phyloP scores from a whole-genome alignment of 1,140 invertebrate genomes.

The Lucilia cuprina region DNA sequence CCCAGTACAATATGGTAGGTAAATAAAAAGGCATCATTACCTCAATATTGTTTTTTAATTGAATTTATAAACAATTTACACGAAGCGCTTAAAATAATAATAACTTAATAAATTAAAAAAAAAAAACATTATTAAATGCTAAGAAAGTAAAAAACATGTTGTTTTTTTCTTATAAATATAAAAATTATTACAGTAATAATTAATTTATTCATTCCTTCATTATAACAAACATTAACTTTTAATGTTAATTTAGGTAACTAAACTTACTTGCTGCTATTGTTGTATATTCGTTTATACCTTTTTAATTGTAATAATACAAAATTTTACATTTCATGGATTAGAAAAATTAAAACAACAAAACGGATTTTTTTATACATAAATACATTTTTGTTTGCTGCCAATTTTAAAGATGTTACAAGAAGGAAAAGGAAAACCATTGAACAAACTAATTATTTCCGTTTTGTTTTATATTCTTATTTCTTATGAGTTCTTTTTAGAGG shows the following conservation, averaged over 20 bases:
- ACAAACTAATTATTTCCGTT: not conserved
- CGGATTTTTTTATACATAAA: not conserved
- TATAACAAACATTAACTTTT: not conserved
- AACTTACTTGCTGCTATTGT: not conserved
- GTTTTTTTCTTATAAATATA: not conserved
- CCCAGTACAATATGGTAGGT: not conserved
- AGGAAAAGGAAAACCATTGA: not conserved
- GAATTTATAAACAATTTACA: not conserved
- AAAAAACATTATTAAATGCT: not conserved
- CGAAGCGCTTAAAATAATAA: not conserved
- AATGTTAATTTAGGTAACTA: not conserved
- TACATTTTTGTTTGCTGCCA: not conserved
- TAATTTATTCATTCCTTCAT: constrained; percentile 8
- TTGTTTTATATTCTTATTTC: not conserved
- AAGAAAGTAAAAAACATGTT: not conserved
- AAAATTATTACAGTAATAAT: not conserved
- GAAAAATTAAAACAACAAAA: not conserved
- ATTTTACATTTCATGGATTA: constrained; percentile 9
- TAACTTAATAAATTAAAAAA: not conserved
- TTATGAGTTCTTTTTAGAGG: not conserved
- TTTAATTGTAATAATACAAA: not conserved
- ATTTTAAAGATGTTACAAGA: not conserved
- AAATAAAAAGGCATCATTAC: not conserved
- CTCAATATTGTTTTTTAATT: not conserved
- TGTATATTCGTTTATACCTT: not conserved